Conservation (phyloP, 2,113 vertebrate genomes). For the Sigmodon hispidus region DNA sequence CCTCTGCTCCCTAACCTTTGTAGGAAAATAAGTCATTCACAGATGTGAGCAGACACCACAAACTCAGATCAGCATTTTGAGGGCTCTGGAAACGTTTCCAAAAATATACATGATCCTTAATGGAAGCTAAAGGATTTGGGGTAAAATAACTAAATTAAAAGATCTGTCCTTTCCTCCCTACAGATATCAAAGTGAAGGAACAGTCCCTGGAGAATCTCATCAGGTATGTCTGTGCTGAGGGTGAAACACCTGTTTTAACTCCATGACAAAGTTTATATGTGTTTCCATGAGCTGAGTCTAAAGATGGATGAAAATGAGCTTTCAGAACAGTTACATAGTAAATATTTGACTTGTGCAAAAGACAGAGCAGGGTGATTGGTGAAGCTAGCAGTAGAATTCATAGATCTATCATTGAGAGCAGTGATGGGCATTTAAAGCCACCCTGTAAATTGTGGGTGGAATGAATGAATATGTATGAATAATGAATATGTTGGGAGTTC, state of each 20-base stretch:
- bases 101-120: not conserved
- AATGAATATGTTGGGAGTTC: not conserved
- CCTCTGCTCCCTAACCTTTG: not conserved
- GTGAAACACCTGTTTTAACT: constrained; percentile 44
- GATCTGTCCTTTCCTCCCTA: constrained; percentile 49
- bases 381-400: not conserved
- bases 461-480: not conserved
- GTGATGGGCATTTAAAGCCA: not conserved
- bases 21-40: not conserved
- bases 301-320: constrained; percentile 34
- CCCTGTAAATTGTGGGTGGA: not conserved
- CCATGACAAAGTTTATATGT: constrained; percentile 69
- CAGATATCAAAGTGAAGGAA: constrained; percentile 99
- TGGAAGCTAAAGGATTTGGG: constrained; percentile 14
- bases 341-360: not conserved
- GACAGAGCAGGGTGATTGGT: not conserved
- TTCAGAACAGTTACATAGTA: not conserved
- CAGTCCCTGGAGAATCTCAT: constrained; percentile 97
- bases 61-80: not conserved
- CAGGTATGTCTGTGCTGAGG: constrained; percentile 88
- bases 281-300: constrained; percentile 5
- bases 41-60: not conserved
- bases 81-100: constrained; percentile 1
- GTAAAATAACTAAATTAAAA: constrained; percentile 10
- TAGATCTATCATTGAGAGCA: not conserved